Evolutionary conservation across 1,140 invertebrate species (phyloP), one percentile per base, ranked within the genome.

Genomic region (Cotesia glomerata): DNA sequence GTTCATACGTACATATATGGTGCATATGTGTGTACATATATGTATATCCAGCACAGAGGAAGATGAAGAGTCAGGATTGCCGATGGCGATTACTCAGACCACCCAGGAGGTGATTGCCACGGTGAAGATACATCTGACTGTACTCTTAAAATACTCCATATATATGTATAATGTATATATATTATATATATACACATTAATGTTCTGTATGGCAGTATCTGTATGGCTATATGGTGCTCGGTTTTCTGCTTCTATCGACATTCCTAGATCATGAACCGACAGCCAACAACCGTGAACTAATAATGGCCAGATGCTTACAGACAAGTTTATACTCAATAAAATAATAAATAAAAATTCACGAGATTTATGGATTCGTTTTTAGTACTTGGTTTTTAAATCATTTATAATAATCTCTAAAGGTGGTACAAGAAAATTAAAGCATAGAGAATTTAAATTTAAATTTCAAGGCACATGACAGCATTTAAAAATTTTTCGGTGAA

Each of bases 21-120:
- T 52, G 61, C 67, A 49, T 64, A 62, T 74, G 16, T 69, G 69
- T 66, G 65, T 35, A 14, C 11, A 49, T 36, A 34, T 64, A 13
- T 39, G 49, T 58, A 51, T 45, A 45, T 39, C 1, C 11, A 45
- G 39, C 11, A 52, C 13, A 34, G 61, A 35, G 34, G 67, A 69
- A 59, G 26, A 51, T 51, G 36, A 68, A 58, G 52, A 68, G 18
- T 14, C 13, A 69, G 68, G 56, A 79, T 80, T 71, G 79, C 80
- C 81, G 67, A 67, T 80, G 80, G 82, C 81, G 79, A 69, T 79
- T 69, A 63, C 51, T 52, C 4, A 62, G 82, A 82, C 82, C 82
- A 83, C 82, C 82, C 82, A 82, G 77, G 76, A 81, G 82, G 81
- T 83, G 81, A 82, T 82, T 81, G 80, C 81, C 77, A 75, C 77